Base-by-base conservation (phyloP, 1,140 invertebrate genomes). In the Solenopsis fugax region DNA sequence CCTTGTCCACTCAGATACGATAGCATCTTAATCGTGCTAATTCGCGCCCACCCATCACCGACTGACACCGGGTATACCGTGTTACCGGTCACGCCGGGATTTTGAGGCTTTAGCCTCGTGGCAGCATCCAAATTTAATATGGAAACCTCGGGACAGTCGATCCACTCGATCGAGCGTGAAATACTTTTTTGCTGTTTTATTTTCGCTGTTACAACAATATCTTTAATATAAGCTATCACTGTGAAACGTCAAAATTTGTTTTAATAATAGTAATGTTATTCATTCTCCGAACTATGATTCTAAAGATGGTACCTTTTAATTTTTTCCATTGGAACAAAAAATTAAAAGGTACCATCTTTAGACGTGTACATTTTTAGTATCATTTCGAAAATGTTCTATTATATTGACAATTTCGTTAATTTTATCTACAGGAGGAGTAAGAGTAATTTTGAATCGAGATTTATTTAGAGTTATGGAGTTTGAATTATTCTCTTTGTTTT, bases 21-120 rank as follows among this genome's bases (percentile, higher is more conserved):
- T 91, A 91, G 48, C 82, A 91, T 91, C 90, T 91, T 91, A 91
- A 91, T 91, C 88, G 89, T 78, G 77, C 81, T 91, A 89, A 91
- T 91, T 91, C 85, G 81, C 80, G 67, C 54, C 73, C 80, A 90
- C 89, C 88, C 82, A 91, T 91, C 86, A 88, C 89, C 54, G 71
- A 24, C 72, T 80, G 87, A 90, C 77, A 82, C 56, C 60, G 58
- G 62, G 37, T 89, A 50, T 89, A 86, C 37, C 45, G 45, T 78
- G 65, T 89, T 76, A 54, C 78, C 58, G 80, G 58, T 24, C 41
- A 88, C 80, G 81, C 56, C 54, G 58, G 76, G 71, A 85, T 73
- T 88, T 87, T 69, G 73, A 60, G 75, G 87, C 67, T 87, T 88
- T 85, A 85, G 34, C n/a, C 13, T 21, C 18, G 48, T 29, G 65